Percentiles rank a stretch among this genome's conserved stretches.
Evolutionary conservation across 1,140 invertebrate genomes (phyloP).

Genomic region (Papilio dardanus): DNA sequence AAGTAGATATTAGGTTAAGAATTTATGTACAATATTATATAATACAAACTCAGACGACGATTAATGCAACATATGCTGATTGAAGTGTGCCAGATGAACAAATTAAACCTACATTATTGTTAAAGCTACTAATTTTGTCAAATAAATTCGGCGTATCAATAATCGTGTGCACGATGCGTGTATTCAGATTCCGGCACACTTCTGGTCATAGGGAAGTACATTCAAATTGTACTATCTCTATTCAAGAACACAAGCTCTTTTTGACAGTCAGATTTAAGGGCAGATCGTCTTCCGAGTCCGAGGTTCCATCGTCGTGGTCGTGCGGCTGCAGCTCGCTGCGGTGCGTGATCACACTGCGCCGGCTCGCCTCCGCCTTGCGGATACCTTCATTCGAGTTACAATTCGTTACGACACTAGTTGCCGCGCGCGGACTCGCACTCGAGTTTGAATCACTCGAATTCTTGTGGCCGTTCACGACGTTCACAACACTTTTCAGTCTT

Average conservation of each 20-base stretch:
- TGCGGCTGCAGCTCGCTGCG: background rate
- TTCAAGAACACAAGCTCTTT: slow-evolving; percentile 4
- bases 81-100: slow-evolving; percentile 35
- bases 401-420: slow-evolving; percentile 25
- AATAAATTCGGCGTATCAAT: slow-evolving; percentile 19
- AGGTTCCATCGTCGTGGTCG: background rate
- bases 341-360: slow-evolving; percentile 29
- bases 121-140: slow-evolving; percentile 35
- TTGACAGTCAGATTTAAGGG: slow-evolving; percentile 28
- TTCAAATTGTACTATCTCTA: background rate
- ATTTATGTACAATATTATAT: slow-evolving; percentile 29
- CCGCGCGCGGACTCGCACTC: slow-evolving; percentile 28
- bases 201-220: background rate
- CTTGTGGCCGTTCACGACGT: slow-evolving; percentile 59
- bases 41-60: slow-evolving; percentile 24
- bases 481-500: slow-evolving; percentile 75
- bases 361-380: background rate
- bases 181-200: slow-evolving; percentile 19
- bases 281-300: slow-evolving; percentile 34
- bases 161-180: slow-evolving; percentile 1
- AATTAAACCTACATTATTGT: slow-evolving; percentile 22
- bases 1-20: slow-evolving; percentile 6
- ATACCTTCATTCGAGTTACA: slow-evolving; percentile 12
- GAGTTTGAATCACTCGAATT: slow-evolving; percentile 46
- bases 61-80: slow-evolving; percentile 1